Base-by-base conservation (phyloP, 2,888 invertebrate species). In the Amiota mariae region DNA sequence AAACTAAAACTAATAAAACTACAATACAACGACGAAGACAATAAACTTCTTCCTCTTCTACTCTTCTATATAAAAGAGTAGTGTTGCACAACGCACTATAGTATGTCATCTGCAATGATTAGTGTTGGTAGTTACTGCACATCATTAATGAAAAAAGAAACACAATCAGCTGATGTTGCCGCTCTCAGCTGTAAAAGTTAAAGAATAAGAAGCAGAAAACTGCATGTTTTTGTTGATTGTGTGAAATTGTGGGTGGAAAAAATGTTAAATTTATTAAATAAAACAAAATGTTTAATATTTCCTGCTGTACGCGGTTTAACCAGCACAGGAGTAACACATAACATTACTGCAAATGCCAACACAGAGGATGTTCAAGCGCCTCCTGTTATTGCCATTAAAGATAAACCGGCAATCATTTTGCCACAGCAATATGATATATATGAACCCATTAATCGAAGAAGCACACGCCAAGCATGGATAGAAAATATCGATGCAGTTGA, bases 401-500 rank as follows among this genome's bases (percentile, higher is more conserved):
- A 72, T 6, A 70, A 68, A 24, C 75, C 83, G 48, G 70, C 86
- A 0, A 68, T 89, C 9, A 84, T 89, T 71, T 64, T 89, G 36
- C 81, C 83, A 0, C 85, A 87, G 72, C 81, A 77, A 15, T 88
- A 77, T 66, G 76, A 76, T 0, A 76, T 80, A 0, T 81, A 79
- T 51, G 63, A 75, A 61, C 86, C 87, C 1, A 56, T 81, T 0
- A 88, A 81, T 72, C 79, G 81, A 20, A 88, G 80, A 20, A 73
- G 73, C 13, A 74, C 81, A 0, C 92, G 96, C 11, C 94, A 97
- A 90, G 95, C 94, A 68, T 98, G 97, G 97, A 91, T 97, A 59
- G 96, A 96, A 88, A 96, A 95, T 89, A 88, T 96, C 57, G 94
- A 96, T 86, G 93, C 94, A 0, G 90, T 94, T 18, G 92, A 94